Evolutionary conservation across 2,888 invertebrate genomes (phyloP).

Genomic region (Aspidiotus rigidus): DNA sequence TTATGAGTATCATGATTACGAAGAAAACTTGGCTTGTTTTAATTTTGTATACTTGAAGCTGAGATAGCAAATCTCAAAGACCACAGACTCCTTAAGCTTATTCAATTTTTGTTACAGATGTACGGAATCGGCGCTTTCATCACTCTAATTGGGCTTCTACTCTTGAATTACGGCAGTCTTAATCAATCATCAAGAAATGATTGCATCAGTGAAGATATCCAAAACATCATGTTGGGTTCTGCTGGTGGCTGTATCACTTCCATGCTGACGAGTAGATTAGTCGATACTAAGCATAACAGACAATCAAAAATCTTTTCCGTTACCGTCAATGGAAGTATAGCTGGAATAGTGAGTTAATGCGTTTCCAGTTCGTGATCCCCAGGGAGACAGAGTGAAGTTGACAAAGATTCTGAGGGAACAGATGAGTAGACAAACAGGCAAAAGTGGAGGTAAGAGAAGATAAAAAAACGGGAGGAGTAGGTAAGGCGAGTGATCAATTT

Average conservation of each 20-base stretch:
- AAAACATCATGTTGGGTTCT: neutral
- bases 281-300: neutral
- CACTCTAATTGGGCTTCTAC: neutral
- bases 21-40: no score
- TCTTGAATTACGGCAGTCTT: neutral
- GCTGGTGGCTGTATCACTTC: neutral
- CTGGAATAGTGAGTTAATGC: neutral
- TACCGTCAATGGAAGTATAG: neutral
- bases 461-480: no score
- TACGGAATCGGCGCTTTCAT: neutral
- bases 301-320: neutral
- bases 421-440: no score
- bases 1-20: no score
- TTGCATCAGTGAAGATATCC: neutral
- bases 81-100: neutral
- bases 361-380: no score
- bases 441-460: no score
- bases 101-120: neutral
- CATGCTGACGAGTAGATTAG: neutral
- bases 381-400: no score
- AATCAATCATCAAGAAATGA: neutral
- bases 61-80: no score
- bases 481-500: no score
- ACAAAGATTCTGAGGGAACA: no score
- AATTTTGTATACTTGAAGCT: no score